Percentiles rank a stretch among this genome's conserved stretches.
phyloP scores from a whole-genome alignment of 1,140 invertebrate species.

The Bicyclus anynana region DNA sequence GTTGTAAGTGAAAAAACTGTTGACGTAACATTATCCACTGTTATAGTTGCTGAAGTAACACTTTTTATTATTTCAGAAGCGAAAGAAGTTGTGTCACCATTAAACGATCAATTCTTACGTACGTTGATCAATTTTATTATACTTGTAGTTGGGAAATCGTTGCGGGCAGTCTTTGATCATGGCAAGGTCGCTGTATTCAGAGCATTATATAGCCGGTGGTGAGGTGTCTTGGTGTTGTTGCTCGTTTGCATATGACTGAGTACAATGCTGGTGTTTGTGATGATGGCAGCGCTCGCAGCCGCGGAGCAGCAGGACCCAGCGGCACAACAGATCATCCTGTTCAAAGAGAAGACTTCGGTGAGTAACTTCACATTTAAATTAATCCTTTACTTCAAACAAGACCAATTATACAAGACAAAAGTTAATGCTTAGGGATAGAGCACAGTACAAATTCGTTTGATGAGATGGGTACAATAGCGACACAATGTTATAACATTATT shows the following conservation, averaged over 20 bases:
- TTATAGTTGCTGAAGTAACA: conserved; percentile 1
- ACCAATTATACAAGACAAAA: too few species aligned
- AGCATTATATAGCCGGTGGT: conserved; percentile 36
- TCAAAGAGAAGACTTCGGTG: conserved; percentile 43
- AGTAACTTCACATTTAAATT: conserved; percentile 55
- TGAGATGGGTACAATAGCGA: too few species aligned
- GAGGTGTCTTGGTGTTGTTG: conserved; percentile 21
- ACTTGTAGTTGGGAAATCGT: conserved; percentile 24
- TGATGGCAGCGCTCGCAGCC: conserved; percentile 10
- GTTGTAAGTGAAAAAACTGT: too few species aligned
- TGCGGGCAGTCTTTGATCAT: conserved; percentile 20
- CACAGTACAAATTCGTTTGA: too few species aligned
- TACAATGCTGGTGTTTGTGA: conserved; percentile 14
- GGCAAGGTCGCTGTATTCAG: conserved; percentile 31
- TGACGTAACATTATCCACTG: conserved; percentile 1
- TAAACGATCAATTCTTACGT: conserved; percentile 14
- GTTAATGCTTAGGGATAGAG: too few species aligned
- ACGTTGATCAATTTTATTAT: conserved; percentile 20
- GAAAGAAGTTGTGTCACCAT: conserved; percentile 9
- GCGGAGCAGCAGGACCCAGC: conserved; percentile 34
- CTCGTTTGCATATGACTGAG: conserved; percentile 18
- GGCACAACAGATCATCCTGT: conserved; percentile 39
- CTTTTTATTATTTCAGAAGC: conserved; percentile 6
- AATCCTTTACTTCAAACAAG: too few species aligned
- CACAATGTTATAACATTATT: too few species aligned